Percentiles rank a stretch among this genome's conserved stretches.
Conservation (phyloP, 92 coral and sea anemone species). For the Epizoanthus illoricatus region DNA sequence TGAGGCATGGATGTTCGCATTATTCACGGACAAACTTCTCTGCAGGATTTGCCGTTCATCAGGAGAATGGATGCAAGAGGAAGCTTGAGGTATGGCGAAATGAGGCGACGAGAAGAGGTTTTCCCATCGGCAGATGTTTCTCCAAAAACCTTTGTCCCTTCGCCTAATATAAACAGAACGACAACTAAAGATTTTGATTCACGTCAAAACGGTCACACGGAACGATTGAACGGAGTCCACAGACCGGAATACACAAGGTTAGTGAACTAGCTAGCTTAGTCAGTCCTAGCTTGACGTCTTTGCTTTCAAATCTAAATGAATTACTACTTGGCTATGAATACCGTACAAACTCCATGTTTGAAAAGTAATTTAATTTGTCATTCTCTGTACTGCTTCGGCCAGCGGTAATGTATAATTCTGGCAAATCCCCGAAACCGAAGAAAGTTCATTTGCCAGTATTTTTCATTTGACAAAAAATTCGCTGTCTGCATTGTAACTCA, state of each 20-base stretch:
- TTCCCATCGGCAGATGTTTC: constrained; percentile 37
- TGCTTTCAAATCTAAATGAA: neutral
- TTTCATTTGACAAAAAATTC: too few relatives aligned
- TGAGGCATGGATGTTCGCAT: constrained; percentile 38
- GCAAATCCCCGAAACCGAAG: constrained; percentile 35
- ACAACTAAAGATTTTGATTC: constrained; percentile 38
- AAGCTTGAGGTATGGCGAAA: constrained; percentile 27
- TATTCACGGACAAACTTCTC: constrained; percentile 39
- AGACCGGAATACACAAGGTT: constrained; percentile 42
- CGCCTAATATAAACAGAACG: constrained; percentile 37
- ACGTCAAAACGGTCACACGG: constrained; percentile 27
- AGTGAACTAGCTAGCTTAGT: constrained; percentile 16
- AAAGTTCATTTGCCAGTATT: neutral
- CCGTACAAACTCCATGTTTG: constrained; percentile 27
- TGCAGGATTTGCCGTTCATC: constrained; percentile 30
- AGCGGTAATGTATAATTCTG: constrained; percentile 10
- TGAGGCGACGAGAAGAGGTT: constrained; percentile 32
- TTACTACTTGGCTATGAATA: neutral
- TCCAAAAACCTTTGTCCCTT: constrained; percentile 29
- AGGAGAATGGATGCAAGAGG: constrained; percentile 35
- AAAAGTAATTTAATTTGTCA: constrained; percentile 33
- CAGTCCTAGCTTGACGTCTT: neutral
- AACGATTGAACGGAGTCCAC: constrained; percentile 14
- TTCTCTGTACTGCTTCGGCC: constrained; percentile 11
- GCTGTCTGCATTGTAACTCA: too few relatives aligned